Evolutionary conservation across 1,140 invertebrate genomes (phyloP), one percentile per base, ranked within the genome.

Genomic region (Drosophila auraria): DNA sequence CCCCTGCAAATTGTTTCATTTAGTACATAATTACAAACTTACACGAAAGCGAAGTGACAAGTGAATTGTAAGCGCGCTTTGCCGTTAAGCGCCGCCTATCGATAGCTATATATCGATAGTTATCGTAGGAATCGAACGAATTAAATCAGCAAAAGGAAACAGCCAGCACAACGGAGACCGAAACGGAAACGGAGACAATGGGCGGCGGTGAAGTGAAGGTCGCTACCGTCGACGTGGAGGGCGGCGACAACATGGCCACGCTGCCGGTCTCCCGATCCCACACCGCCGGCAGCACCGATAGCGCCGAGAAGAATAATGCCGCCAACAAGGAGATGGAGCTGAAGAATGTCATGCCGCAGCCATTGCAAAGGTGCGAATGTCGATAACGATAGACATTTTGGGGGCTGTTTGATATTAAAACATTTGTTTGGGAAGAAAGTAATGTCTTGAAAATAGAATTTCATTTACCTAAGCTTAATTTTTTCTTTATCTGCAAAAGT

Each of bases 311-410:
- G 93, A 96, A 96, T 91, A 97, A 96, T 91, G 95, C 95, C 44
- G 95, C 96, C 75, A 97, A 97, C 94, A 97, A 97, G 95, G 96
- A 97, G 93, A 96, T 97, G 96, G 96, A 97, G 93, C 94, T 97
- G 44, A 97, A 97, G 94, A 96, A 96, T 91, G 96, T 97, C 45
- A 96, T 96, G 92, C 96, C 96, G 66, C 96, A 96, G 80, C 96
- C 96, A 44, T 95, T 96, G 73, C 96, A 97, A 94, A 97, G 96
- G 96, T 97, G 87, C 69, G 62, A 64, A 64, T 40, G 40, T 23
- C 53, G 20, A 56, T 56, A 56, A 23, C 53, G 36, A 57, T 57
- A 40, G 15, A 23, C 9, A 23, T 23, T 30, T 17, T 12, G 53
- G 36, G 17, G 17, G 11, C 27, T 36, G 9, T 33, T 6, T 7